These are phyloP conservation scores for Ceyx margarethae DNA, from an alignment of 2,113 vertebrate species.

Conservation along the genomic window DNA sequence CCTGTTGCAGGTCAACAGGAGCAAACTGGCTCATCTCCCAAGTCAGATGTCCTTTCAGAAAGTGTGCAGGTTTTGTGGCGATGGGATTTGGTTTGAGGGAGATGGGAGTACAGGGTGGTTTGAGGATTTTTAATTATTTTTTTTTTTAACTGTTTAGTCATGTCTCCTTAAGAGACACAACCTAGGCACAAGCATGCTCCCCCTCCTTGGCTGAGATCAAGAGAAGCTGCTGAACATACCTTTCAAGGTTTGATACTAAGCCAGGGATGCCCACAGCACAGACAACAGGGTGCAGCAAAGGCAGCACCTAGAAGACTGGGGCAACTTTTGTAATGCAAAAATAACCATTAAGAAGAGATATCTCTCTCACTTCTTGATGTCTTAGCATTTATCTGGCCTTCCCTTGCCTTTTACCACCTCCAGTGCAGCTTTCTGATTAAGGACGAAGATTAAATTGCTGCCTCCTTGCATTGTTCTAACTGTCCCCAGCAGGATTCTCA, in stretches of 20 bases:
- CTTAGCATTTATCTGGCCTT: background rate
- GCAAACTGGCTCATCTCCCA: background rate
- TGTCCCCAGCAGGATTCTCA: background rate
- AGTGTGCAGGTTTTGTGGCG: background rate
- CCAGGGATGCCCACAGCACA: background rate
- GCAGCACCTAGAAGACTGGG: background rate
- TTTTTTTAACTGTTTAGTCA: background rate
- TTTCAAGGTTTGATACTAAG: background rate
- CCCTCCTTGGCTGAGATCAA: background rate
- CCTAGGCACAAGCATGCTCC: background rate
- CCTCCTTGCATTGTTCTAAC: background rate
- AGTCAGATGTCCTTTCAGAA: background rate
- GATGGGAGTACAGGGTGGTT: background rate
- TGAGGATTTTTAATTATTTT: background rate
- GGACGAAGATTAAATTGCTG: background rate
- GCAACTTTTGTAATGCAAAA: background rate
- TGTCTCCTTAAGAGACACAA: background rate
- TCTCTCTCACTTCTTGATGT: background rate
- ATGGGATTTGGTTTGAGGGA: accelerated
- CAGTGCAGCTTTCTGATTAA: background rate
- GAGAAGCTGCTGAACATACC: background rate
- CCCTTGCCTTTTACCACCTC: background rate
- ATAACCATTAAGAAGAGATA: background rate
- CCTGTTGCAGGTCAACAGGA: background rate
- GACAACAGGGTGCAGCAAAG: background rate